These are phyloP conservation scores for Craniophora ligustri DNA, from an alignment of 2,888 invertebrate species.

Conservation along the genomic window DNA sequence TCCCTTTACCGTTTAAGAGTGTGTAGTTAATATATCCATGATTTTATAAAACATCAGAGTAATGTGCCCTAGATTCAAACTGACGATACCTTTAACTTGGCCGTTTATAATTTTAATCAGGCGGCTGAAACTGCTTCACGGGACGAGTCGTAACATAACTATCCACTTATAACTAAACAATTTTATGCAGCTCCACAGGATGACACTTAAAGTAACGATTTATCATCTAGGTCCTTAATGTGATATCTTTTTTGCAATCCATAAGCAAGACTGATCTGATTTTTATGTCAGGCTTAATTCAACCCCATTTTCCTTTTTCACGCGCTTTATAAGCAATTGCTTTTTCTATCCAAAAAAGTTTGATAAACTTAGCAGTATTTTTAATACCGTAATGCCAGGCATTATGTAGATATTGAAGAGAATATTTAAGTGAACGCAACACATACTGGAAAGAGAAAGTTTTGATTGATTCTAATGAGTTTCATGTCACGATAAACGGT, in stretches of 20 bases:
- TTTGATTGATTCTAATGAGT: constrained; percentile 35
- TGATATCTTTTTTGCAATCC: constrained; percentile 12
- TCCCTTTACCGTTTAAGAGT: too few relatives aligned
- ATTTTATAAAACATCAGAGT: too few relatives aligned
- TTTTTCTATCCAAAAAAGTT: constrained; percentile 21
- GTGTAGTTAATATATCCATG: too few relatives aligned
- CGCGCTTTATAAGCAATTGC: constrained; percentile 17
- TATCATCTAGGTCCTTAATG: constrained; percentile 8
- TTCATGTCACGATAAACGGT: constrained; percentile 31
- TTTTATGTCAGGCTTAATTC: constrained; percentile 30
- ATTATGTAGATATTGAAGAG: constrained; percentile 22
- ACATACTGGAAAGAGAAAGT: constrained; percentile 24
- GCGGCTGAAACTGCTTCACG: too few relatives aligned
- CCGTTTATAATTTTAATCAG: too few relatives aligned
- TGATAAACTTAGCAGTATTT: constrained; percentile 1
- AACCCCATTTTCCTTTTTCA: constrained; percentile 14
- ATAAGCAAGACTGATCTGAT: constrained; percentile 27
- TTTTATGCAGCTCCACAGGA: too few relatives aligned
- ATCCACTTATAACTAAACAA: too few relatives aligned
- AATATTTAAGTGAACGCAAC: constrained; percentile 25
- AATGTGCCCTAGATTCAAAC: too few relatives aligned
- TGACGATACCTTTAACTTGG: too few relatives aligned
- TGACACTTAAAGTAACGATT: constrained; percentile 35
- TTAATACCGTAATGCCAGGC: constrained; percentile 17
- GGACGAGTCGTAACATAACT: too few relatives aligned